Conservation (phyloP, 1,140 invertebrate species). For the Asobara japonica region DNA sequence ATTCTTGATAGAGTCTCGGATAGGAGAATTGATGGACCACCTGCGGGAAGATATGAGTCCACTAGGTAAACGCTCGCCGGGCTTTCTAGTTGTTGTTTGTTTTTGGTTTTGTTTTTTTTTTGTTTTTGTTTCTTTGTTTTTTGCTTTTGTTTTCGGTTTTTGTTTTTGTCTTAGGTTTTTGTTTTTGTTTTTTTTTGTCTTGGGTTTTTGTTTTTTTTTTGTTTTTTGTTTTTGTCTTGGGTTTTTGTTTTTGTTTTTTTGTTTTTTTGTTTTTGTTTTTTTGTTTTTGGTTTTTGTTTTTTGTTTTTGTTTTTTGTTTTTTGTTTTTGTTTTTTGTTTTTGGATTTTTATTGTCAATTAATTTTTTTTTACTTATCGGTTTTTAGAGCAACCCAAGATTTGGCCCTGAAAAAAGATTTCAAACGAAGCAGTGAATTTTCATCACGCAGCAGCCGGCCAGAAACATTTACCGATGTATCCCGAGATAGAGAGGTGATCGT, state of each 20-base stretch:
- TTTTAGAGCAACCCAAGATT: slow-evolving; percentile 56
- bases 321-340: slow-evolving; percentile 21
- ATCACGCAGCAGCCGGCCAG: slow-evolving; percentile 57
- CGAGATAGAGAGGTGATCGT: slow-evolving; percentile 61
- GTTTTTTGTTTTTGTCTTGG: slow-evolving; percentile 23
- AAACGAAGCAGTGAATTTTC: slow-evolving; percentile 59
- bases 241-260: slow-evolving; percentile 13
- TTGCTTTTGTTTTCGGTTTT: too few species aligned
- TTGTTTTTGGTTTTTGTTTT: slow-evolving; percentile 21
- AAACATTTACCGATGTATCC: slow-evolving; percentile 58
- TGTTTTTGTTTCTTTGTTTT: neutral
- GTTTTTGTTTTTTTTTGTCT: too few species aligned
- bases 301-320: slow-evolving; percentile 1
- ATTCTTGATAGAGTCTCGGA: slow-evolving; percentile 60
- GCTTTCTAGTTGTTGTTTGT: neutral
- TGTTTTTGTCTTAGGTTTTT: slow-evolving; percentile 21
- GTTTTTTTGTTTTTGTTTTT: slow-evolving; percentile 1
- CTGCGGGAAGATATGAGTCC: slow-evolving; percentile 58
- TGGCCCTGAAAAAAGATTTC: slow-evolving; percentile 60
- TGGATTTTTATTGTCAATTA: slow-evolving; percentile 35
- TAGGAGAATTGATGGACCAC: slow-evolving; percentile 56
- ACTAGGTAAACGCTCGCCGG: slow-evolving; percentile 40
- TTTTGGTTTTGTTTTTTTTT: slow-evolving; percentile 22
- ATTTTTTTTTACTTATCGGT: slow-evolving; percentile 18
- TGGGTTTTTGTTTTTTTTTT: too few species aligned